phyloP scores from a whole-genome alignment of 92 coral and sea anemone species.

The Galaxea fascicularis region DNA sequence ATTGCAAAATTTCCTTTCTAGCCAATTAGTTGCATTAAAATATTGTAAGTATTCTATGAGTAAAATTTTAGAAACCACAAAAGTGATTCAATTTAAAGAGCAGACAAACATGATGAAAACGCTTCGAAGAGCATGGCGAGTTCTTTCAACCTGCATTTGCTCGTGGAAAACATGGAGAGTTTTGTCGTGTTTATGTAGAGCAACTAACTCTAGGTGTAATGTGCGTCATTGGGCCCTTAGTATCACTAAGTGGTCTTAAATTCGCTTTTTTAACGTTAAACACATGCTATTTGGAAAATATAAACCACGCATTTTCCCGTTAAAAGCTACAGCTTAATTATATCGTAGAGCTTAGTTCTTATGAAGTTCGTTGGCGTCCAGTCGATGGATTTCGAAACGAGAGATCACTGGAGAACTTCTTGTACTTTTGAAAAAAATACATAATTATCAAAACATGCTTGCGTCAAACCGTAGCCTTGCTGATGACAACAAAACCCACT shows the following conservation, averaged over 20 bases:
- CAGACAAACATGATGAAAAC: too few species aligned
- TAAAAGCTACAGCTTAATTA: neutral
- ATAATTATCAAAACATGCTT: neutral
- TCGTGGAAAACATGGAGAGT: too few species aligned
- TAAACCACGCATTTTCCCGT: too few species aligned
- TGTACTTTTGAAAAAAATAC: neutral
- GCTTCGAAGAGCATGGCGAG: too few species aligned
- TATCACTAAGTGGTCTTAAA: neutral
- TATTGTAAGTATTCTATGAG: too few species aligned
- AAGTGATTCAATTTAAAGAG: too few species aligned
- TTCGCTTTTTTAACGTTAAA: neutral
- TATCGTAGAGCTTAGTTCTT: too few species aligned
- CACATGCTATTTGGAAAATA: neutral
- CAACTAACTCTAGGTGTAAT: neutral
- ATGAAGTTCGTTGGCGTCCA: neutral
- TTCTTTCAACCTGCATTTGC: neutral
- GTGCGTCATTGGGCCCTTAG: conserved; percentile 15
- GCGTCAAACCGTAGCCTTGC: neutral
- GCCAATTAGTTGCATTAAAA: too few species aligned
- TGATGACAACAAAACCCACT: neutral
- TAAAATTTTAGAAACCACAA: too few species aligned
- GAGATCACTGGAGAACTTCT: neutral
- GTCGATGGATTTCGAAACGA: neutral
- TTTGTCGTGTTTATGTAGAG: neutral
- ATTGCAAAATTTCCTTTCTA: too few species aligned